phyloP scores from a whole-genome alignment of 1,140 invertebrate species.

The Mya arenaria region DNA sequence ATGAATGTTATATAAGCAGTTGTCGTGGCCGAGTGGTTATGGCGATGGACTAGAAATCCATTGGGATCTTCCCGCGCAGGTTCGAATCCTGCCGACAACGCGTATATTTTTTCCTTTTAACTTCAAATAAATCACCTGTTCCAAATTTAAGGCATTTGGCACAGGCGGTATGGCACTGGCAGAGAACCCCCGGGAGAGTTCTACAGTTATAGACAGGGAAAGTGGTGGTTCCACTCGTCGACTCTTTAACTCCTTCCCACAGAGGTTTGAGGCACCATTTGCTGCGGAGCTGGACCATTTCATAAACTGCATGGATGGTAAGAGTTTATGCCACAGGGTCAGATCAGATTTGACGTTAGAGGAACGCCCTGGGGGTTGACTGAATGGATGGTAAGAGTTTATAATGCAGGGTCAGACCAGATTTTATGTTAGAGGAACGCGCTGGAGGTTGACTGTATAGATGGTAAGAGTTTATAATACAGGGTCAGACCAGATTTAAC shows the following conservation, averaged over 20 bases:
- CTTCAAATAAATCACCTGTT: too few species aligned
- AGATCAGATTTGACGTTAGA: too few species aligned
- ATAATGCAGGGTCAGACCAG: too few species aligned
- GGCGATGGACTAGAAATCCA: conserved; percentile 95
- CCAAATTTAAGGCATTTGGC: conserved; percentile 57
- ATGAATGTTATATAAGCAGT: too few species aligned
- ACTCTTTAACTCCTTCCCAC: conserved; percentile 57
- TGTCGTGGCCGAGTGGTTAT: conserved; percentile 78
- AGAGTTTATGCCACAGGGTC: background rate
- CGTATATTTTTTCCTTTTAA: too few species aligned
- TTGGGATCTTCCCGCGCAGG: conserved; percentile 94
- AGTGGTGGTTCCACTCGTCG: conserved; percentile 16
- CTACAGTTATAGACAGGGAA: conserved; percentile 26
- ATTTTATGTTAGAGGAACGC: too few species aligned
- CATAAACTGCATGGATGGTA: conserved; percentile 63
- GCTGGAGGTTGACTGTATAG: too few species aligned
- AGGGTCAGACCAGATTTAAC: too few species aligned
- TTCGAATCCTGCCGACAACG: conserved; percentile 94
- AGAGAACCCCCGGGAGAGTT: conserved; percentile 57
- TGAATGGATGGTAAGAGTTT: too few species aligned
- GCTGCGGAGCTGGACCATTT: conserved; percentile 62
- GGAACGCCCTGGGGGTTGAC: too few species aligned
- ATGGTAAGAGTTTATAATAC: too few species aligned
- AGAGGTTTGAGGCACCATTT: conserved; percentile 60
- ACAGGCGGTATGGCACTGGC: conserved; percentile 56